Conservation (phyloP, 2,888 invertebrate genomes). For the Lamellibrachia columna region DNA sequence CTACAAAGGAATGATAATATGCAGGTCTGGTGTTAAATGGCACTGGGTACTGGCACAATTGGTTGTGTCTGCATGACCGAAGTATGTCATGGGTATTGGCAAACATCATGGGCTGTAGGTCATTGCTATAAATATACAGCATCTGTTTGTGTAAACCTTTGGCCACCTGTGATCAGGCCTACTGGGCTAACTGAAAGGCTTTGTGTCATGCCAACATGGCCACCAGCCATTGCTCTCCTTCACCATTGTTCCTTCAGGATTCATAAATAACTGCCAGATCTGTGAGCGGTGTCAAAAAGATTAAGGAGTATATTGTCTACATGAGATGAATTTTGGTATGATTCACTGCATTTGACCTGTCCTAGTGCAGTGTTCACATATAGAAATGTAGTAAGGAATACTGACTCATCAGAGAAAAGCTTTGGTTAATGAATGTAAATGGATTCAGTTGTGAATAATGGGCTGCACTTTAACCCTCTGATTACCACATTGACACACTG, state of each 20-base stretch:
- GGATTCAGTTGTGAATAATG: background rate
- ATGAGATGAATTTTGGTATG: background rate
- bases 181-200: background rate
- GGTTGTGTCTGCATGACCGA: background rate
- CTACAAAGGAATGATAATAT: constrained; percentile 12
- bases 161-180: background rate
- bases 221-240: background rate
- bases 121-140: background rate
- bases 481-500: background rate
- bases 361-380: background rate
- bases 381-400: background rate
- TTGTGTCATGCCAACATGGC: background rate
- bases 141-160: background rate
- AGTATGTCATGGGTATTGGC: background rate
- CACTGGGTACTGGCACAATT: background rate
- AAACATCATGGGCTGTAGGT: constrained; percentile 9
- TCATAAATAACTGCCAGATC: background rate
- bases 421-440: constrained; percentile 6
- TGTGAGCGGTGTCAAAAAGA: background rate
- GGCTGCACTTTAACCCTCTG: background rate
- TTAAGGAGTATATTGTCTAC: background rate
- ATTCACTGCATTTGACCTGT: background rate
- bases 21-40: background rate
- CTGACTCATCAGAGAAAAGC: background rate
- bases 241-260: background rate